Percentiles rank a stretch among this genome's conserved stretches.
Evolutionary conservation across 2,797 vertebrate genomes (phyloP).

Genomic region (Hylomyscus alleni): DNA sequence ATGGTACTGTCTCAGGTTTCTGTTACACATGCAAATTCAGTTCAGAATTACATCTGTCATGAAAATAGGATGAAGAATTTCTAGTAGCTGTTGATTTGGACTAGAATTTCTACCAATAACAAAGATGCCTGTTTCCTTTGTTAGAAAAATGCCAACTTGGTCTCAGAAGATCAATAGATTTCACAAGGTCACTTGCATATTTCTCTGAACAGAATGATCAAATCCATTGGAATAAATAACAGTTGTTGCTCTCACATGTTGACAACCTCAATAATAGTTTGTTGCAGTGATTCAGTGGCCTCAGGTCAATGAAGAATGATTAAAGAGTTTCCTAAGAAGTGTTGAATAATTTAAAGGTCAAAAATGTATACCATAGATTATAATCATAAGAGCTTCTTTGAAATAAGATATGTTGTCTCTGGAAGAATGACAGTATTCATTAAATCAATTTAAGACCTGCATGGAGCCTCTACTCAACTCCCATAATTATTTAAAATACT

Average conservation of each 20-base stretch:
- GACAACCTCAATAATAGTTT: not conserved
- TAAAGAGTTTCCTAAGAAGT: constrained; percentile 42
- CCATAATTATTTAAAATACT: not conserved
- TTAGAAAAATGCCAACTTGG: not conserved
- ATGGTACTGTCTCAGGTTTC: constrained; percentile 1
- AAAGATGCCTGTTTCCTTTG: not conserved
- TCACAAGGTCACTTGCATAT: constrained; percentile 33
- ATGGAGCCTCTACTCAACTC: rapidly evolving
- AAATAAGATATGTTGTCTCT: constrained; percentile 29
- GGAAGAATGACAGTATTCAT: constrained; percentile 9
- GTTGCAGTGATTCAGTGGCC: not conserved
- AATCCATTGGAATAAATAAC: constrained; percentile 25
- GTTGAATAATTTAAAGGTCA: not conserved
- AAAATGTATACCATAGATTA: not conserved
- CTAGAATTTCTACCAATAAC: not conserved
- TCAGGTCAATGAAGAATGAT: constrained; percentile 25
- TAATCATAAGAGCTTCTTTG: constrained; percentile 13
- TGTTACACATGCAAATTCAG: constrained; percentile 46
- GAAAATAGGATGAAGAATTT: constrained; percentile 47
- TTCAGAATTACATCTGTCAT: not conserved
- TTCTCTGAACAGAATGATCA: constrained; percentile 41
- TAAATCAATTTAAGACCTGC: not conserved
- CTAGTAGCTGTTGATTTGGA: not conserved
- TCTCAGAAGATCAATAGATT: not conserved
- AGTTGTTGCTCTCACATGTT: not conserved